Percentiles rank a stretch among this genome's conserved stretches.
Evolutionary conservation across 2,113 vertebrate genomes (phyloP).

Genomic region (Candoia aspera): DNA sequence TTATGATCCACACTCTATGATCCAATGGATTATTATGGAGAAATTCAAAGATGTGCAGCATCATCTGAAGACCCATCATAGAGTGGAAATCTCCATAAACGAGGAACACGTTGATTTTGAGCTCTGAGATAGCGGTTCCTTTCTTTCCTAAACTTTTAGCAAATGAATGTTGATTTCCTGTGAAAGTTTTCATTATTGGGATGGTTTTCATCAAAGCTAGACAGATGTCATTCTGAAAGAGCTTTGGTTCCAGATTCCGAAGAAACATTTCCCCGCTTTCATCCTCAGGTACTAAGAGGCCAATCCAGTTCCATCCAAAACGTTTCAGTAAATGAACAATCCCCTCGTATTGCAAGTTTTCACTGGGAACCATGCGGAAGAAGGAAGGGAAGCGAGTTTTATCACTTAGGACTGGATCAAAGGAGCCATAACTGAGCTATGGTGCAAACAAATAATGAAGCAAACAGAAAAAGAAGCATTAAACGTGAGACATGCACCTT

Average conservation of each 20-base stretch:
- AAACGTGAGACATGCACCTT: no score
- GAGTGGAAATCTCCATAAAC: neutral
- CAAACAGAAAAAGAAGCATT: no score
- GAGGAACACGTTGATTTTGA: neutral
- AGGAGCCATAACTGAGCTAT: no score
- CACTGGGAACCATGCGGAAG: no score
- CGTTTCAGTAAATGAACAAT: no score
- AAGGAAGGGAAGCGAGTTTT: no score
- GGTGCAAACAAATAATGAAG: no score
- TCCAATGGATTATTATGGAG: neutral
- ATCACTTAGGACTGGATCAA: no score
- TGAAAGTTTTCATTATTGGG: neutral
- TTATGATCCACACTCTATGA: neutral
- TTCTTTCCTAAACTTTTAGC: neutral
- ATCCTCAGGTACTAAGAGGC: neutral
- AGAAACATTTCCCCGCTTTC: neutral
- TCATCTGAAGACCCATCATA: neutral
- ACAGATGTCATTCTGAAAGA: neutral
- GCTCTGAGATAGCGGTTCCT: neutral
- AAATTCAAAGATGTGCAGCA: neutral
- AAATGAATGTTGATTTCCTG: no score
- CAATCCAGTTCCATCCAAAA: constrained; percentile 1
- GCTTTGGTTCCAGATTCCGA: neutral
- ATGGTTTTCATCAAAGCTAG: neutral
- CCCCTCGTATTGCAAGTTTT: no score